These are phyloP conservation scores for Parus major DNA, from an alignment of 2,113 vertebrate species.

Conservation along the genomic window DNA sequence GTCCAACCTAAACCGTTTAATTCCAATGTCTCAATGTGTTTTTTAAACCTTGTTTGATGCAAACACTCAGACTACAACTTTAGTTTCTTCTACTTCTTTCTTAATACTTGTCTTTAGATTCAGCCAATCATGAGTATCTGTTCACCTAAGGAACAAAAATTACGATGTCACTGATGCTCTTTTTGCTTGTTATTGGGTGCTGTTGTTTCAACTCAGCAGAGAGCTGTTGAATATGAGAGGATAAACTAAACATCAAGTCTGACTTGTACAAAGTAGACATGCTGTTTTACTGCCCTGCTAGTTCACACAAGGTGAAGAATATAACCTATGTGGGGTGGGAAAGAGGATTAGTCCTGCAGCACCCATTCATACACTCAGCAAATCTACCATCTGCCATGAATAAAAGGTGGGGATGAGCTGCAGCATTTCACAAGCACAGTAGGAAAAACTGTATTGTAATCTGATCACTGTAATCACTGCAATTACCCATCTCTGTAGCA, in stretches of 20 bases:
- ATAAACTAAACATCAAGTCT: constrained; percentile 8
- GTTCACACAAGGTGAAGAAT: constrained; percentile 14
- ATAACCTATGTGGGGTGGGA: background rate
- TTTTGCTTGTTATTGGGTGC: background rate
- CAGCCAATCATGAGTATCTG: background rate
- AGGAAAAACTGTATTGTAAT: background rate
- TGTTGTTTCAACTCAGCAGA: background rate
- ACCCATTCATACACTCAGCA: background rate
- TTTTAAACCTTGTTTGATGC: background rate
- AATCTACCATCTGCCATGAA: background rate
- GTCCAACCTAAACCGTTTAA: background rate
- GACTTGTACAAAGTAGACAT: background rate
- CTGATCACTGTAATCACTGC: background rate
- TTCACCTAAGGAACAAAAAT: background rate
- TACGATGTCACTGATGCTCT: background rate
- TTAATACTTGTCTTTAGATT: background rate
- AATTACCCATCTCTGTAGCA: background rate
- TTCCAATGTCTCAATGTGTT: background rate
- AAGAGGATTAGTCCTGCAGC: background rate
- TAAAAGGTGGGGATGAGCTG: background rate
- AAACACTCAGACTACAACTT: background rate
- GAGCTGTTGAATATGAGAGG: background rate
- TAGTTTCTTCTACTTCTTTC: background rate
- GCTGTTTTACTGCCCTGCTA: background rate
- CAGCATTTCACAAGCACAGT: background rate